Base-by-base conservation (phyloP, 2,797 vertebrate species). In the Manis javanica region DNA sequence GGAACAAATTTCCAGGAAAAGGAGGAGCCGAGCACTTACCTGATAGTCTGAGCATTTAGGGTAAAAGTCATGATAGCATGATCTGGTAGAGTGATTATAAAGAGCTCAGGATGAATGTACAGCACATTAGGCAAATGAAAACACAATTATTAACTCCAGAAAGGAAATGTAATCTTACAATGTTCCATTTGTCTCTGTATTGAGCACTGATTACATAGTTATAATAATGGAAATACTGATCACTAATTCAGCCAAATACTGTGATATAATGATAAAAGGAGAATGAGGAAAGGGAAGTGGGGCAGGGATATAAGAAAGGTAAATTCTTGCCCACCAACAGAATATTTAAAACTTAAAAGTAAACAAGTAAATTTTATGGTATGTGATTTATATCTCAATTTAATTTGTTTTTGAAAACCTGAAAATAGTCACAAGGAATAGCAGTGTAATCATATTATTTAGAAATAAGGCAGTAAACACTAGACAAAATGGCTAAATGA, bases 141-240 rank as follows among this genome's bases (percentile, higher is more conserved):
- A 90, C 72, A 72, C 14, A 61, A 92, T 66, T 46, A 90, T 81
- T 72, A 90, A 95, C 21, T 90, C 46, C 61, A 92, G 63, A 95
- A 83, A 81, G 37, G 69, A 95, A 92, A 93, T 21, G 59, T 24
- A n/a, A 63, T 34, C 24, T 82, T 87, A 81, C 11, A 63, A 46
- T 51, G 64, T 49, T 78, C 8, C 14, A 53, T 57, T 49, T 66
- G 26, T 83, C 79, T 92, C 64, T 95, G 64, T 7, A 51, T 71
- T 49, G 18, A 91, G 55, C 64, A 71, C 31, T 66, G 69, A 69
- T 83, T 85, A 81, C 18, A 46, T 12, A 82, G 71, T 11, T 77
- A 87, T 23, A 59, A 69, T 57, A 63, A 84, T 14, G 37, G 57
- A 95, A 79, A 92, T 19, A 57, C 2, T 61, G 29, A 92, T 87